phyloP scores from a whole-genome alignment of 1,140 invertebrate genomes.

The Stenopsyche tienmushanensis region DNA sequence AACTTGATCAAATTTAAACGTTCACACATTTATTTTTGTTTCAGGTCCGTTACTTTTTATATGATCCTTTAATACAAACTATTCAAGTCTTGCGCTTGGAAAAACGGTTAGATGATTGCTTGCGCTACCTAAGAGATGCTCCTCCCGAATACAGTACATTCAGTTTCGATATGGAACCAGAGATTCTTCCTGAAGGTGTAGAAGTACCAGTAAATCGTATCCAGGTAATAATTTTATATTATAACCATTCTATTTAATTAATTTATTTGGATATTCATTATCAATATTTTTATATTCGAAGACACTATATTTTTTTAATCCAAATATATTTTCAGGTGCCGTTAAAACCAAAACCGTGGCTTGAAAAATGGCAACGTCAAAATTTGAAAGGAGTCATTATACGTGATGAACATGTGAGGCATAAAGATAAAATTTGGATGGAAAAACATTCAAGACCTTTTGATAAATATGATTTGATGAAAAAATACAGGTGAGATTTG shows the following conservation, averaged over 20 bases:
- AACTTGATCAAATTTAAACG: background rate
- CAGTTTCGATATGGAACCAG: slow-evolving; percentile 87
- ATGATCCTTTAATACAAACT: slow-evolving; percentile 88
- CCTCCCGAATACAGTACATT: slow-evolving; percentile 91
- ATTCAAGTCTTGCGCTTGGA: slow-evolving; percentile 91
- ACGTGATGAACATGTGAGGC: slow-evolving; percentile 60
- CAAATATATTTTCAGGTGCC: slow-evolving; percentile 59
- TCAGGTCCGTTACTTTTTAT: slow-evolving; percentile 88
- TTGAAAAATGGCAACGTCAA: slow-evolving; percentile 79
- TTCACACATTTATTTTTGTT: slow-evolving; percentile 31
- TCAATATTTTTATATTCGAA: slow-evolving; percentile 4
- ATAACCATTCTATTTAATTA: background rate
- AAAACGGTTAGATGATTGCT: slow-evolving; percentile 87
- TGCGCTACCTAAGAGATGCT: slow-evolving; percentile 93
- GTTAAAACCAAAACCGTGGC: slow-evolving; percentile 85
- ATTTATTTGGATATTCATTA: background rate
- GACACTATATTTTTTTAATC: background rate
- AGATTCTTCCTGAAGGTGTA: slow-evolving; percentile 72
- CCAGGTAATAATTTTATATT: slow-evolving; percentile 61
- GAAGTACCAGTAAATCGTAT: slow-evolving; percentile 84
- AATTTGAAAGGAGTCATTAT: slow-evolving; percentile 77
- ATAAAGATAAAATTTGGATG: slow-evolving; percentile 62
- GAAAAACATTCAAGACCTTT: slow-evolving; percentile 68
- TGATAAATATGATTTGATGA: slow-evolving; percentile 94
- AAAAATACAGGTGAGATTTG: slow-evolving; percentile 74